These are phyloP conservation scores for Dolomedes plantarius DNA, from an alignment of 2,888 invertebrate species.

Conservation along the genomic window DNA sequence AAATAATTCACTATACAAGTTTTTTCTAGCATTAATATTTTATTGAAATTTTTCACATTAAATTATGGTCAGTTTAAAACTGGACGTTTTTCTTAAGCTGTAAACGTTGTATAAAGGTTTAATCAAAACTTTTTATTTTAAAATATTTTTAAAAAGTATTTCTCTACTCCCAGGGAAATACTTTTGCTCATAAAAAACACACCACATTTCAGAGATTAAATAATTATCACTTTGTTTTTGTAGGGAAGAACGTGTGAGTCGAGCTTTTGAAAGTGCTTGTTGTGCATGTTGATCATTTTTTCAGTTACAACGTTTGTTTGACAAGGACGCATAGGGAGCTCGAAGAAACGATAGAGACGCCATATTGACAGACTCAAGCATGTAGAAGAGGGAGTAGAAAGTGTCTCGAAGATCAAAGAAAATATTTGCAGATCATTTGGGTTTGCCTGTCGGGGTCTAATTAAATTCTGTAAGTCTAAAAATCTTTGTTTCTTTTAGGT, in stretches of 20 bases:
- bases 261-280: constrained; percentile 81
- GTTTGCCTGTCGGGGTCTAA: constrained; percentile 58
- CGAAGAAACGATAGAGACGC: constrained; percentile 80
- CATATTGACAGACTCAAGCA: constrained; percentile 57
- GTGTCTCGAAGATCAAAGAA: constrained; percentile 53
- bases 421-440: constrained; percentile 50
- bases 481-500: neutral
- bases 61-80: too few relatives aligned
- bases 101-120: too few relatives aligned
- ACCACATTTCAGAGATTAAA: too few relatives aligned
- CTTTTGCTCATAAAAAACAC: too few relatives aligned
- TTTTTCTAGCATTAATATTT: too few relatives aligned
- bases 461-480: constrained; percentile 64
- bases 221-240: too few relatives aligned
- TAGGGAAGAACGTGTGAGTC: constrained; percentile 80
- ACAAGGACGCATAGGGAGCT: constrained; percentile 80
- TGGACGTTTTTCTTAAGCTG: too few relatives aligned
- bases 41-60: too few relatives aligned
- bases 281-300: constrained; percentile 80
- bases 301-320: constrained; percentile 80
- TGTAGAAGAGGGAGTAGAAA: constrained; percentile 40
- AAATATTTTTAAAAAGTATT: too few relatives aligned
- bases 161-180: too few relatives aligned
- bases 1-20: too few relatives aligned
- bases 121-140: too few relatives aligned